Base-by-base conservation (phyloP, 1,140 invertebrate species). In the Drosophila kurseongensis region DNA sequence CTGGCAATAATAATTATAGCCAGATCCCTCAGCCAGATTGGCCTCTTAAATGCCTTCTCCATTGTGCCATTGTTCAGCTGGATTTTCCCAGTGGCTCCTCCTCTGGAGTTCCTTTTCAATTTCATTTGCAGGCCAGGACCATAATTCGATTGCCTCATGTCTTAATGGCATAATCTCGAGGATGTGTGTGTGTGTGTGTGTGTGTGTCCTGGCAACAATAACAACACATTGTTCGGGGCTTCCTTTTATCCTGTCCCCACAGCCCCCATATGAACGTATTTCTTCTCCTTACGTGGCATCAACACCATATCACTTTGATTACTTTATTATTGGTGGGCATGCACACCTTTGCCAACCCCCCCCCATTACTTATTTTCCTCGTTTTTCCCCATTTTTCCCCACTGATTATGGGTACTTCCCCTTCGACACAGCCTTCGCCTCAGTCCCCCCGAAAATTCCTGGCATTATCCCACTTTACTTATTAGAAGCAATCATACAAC, bases 301-400 rank as follows among this genome's bases (percentile, higher is more conserved):
- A 85, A 88, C 82, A 88, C 82, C 82, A 88, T 88, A 88, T 88
- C 83, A 82, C 72, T 89, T 89, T 86, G 83, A 86, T 86, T 86
- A 82, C 83, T 86, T 86, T 86, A 86, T 89, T 86, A 86, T 86
- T 86, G 83, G 83, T 71, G 73, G 63, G 76, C 63, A 61, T 56
- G 57, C 76, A 79, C 60, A 66, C 67, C 61, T 75, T 79, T 32
- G 29, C 29, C 2, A 0, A 32, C 6, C 1, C 29, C 6, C 29
- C 32, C 5, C 14, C 1, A 13, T 52, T 52, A 52, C 36, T 40
- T 50, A 38, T 38, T 47, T 56, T 59, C 14, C 38, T 68, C 55
- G n/a, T 56, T 69, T 69, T 44, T 48, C 18, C 54, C 47, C 29
- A 50, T 42, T 61, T 58, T 38, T 42, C 68, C 78, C 68, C 78